Evolutionary conservation across 1,140 invertebrate species (phyloP).

Genomic region (Pectinophora gossypiella): DNA sequence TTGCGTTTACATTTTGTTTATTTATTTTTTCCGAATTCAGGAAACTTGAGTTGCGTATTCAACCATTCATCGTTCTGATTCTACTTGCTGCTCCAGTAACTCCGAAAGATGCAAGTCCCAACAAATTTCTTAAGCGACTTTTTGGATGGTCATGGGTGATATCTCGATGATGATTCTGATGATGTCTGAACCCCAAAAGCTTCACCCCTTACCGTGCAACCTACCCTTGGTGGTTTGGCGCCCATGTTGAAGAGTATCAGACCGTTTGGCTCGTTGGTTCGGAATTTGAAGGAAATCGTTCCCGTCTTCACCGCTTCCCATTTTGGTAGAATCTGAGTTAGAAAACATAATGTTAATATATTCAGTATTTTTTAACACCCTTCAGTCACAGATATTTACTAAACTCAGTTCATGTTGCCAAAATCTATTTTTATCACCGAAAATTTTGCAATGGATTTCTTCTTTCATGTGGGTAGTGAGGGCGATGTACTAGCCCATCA

Average conservation of each 20-base stretch:
- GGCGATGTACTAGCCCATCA: no score
- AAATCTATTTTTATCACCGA: no score
- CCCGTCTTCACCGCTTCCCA: slow-evolving; percentile 92
- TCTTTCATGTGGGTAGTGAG: no score
- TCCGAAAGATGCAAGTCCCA: not conserved
- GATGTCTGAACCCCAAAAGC: slow-evolving; percentile 67
- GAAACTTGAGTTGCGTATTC: no score
- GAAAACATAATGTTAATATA: no score
- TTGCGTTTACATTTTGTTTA: not conserved
- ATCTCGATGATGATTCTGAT: slow-evolving; percentile 38
- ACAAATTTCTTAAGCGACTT: not conserved
- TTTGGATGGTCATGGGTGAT: not conserved
- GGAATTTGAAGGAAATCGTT: slow-evolving; percentile 93
- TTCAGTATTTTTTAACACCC: no score
- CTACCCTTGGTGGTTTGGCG: slow-evolving; percentile 83
- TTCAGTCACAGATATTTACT: no score
- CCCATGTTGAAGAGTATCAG: slow-evolving; percentile 95
- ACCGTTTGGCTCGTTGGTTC: slow-evolving; percentile 95
- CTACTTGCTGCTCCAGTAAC: no score
- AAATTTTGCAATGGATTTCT: no score
- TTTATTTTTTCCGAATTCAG: no score
- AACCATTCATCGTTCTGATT: no score
- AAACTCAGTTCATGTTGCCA: no score
- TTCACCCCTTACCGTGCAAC: slow-evolving; percentile 76
- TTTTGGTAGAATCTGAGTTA: slow-evolving; percentile 84